Conservation (phyloP, 2,888 invertebrate species). For the Caenorhabditis uteleia region DNA sequence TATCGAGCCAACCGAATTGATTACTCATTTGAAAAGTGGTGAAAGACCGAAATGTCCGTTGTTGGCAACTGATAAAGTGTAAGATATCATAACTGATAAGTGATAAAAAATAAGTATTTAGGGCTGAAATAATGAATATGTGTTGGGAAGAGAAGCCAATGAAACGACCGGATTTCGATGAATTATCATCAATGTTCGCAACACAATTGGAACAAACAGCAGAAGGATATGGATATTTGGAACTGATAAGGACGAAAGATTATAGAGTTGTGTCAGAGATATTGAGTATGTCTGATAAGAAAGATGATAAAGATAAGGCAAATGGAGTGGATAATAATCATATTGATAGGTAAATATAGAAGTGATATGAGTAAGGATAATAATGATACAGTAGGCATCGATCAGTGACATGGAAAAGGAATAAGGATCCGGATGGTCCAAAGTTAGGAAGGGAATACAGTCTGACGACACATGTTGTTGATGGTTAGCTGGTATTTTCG, state of each 20-base stretch:
- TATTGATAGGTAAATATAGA: not conserved
- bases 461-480: constrained; percentile 26
- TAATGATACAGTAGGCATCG: constrained; percentile 11
- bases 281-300: constrained; percentile 2
- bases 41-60: constrained; percentile 57
- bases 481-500: constrained; percentile 7
- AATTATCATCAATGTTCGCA: constrained; percentile 55
- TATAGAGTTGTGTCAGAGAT: constrained; percentile 38
- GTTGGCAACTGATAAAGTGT: constrained; percentile 59
- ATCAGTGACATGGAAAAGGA: constrained; percentile 28
- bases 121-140: constrained; percentile 57
- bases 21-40: constrained; percentile 53
- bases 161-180: constrained; percentile 60
- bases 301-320: constrained; percentile 1
- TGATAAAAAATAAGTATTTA: constrained; percentile 14
- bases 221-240: constrained; percentile 61
- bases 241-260: constrained; percentile 42
- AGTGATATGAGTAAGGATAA: not conserved
- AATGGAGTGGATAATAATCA: not conserved
- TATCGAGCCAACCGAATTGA: constrained; percentile 56
- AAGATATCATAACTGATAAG: constrained; percentile 7
- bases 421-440: constrained; percentile 17
- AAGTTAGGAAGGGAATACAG: constrained; percentile 33
- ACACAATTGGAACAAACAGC: constrained; percentile 58
- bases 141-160: constrained; percentile 62